A percentile compares a stretch with the other conserved stretches of the same genome.
Conservation (phyloP, 1,140 invertebrate genomes). For the Sycobia sp. region DNA sequence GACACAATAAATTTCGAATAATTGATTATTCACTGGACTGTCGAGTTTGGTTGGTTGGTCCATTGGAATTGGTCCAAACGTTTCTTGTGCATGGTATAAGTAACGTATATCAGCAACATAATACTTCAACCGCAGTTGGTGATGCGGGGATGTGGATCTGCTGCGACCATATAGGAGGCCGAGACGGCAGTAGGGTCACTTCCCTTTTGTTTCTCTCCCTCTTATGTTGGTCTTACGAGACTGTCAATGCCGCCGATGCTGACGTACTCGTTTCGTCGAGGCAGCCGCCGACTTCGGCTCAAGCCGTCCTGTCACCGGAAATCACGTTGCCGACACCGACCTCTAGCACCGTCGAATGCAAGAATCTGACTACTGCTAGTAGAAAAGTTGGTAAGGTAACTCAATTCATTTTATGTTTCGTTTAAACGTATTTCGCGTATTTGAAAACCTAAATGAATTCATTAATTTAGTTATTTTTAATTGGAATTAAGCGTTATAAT, state of each 20-base stretch:
- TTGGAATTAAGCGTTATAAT: no score
- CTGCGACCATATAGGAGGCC: constrained; percentile 53
- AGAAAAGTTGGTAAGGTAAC: constrained; percentile 40
- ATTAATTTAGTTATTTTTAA: background rate
- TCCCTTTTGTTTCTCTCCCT: constrained; percentile 50
- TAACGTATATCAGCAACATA: no score
- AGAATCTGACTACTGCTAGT: constrained; percentile 52
- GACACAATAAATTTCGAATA: no score
- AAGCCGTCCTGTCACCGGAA: constrained; percentile 47
- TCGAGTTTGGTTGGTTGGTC: no score
- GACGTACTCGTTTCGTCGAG: constrained; percentile 34
- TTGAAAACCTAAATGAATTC: no score
- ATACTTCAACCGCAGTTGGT: no score
- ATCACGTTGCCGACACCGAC: constrained; percentile 48
- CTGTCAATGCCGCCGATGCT: constrained; percentile 44
- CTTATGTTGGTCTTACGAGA: constrained; percentile 41
- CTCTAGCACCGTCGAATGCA: constrained; percentile 48
- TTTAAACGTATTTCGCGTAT: background rate
- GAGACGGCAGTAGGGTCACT: constrained; percentile 46
- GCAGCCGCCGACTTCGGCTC: background rate
- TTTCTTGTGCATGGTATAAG: no score
- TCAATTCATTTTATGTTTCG: constrained; percentile 2
- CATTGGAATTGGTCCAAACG: no score
- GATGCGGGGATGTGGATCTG: constrained; percentile 62
- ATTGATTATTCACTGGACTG: no score